Evolutionary conservation across 1,140 invertebrate species (phyloP), one percentile per base, ranked within the genome.

Genomic region (Sitodiplosis mosellana): DNA sequence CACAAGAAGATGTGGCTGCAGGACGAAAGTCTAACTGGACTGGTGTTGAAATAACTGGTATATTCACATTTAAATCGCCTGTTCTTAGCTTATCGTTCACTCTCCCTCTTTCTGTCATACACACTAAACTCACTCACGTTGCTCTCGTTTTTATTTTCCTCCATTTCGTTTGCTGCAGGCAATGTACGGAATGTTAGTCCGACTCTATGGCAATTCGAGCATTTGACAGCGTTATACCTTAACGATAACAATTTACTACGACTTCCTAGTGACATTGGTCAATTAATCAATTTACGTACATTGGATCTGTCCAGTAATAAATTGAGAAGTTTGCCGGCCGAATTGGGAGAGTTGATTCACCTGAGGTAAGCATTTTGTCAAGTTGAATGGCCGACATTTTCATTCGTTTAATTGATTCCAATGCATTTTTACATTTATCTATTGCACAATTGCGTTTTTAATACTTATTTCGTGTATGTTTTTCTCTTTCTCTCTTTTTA

Each of bases 281-380:
- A 76, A 56, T 72, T 98, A 47, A 69, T 72, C 52, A 86, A 87
- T 67, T 72, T 99, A 51, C 78, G 80, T 54, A 78, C 81, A 48
- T 69, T 99, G 47, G 94, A 99, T 71, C 66, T 97, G 51, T 95
- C 90, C 53, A 81, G 78, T 65, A 96, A 96, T 68, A 95, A 95
- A 70, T 70, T 99, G 49, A 75, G 89, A 51, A 87, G 81, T 65
- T 69, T 99, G 57, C 95, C 95, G 51, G 77, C 90, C 42, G 92
- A 97, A 73, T 74, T 99, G 41, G 93, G 94, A 50, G 92, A 97
- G 64, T 78, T 98, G 59, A 84, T 91, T 64, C 78, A 84, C 61
- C 77, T 96, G 55, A 86, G 81, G 85, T 87, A 65, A 65, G 54
- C 51, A 46, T 36, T 3, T 14, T 6, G 11, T 19, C 7, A 21